Base-by-base conservation (phyloP, 2,888 invertebrate genomes). In the Notodonta ziczac region DNA sequence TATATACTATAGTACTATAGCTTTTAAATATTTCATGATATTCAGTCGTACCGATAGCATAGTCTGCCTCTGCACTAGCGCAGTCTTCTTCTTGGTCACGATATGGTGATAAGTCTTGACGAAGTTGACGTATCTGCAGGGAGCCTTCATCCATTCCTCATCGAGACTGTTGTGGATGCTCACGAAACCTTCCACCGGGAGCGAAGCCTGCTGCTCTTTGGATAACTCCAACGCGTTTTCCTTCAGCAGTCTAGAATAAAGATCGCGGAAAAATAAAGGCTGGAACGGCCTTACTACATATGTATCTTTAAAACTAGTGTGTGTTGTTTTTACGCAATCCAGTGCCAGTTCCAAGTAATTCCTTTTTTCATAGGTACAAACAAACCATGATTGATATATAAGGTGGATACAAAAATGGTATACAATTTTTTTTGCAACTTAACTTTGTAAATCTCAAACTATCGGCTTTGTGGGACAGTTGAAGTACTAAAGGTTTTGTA, bases 11-110 rank as follows among this genome's bases (percentile, higher is more conserved):
- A 24, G 24, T 24, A 35, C 4, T n/a, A n/a, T n/a, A n/a, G n/a
- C n/a, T 35, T 35, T 24, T 2, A 35, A 35, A 35, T 35, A 35
- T 35, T 35, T 35, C 35, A 35, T 35, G 9, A 14, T 35, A 53
- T n/a, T 42, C 4, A 58, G 56, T 77, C 87, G 78, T 74, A 96
- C 96, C 91, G 96, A 94, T 40, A 97, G 86, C 88, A 96, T 96
- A 13, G 92, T 88, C 80, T 95, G 94, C 73, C 95, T 94, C 57
- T 94, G 92, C 56, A 94, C 84, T 39, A 97, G 94, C 4, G 94
- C 88, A 5, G 87, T 80, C 74, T 95, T 95, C 88, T 97, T 97
- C 59, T 93, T 94, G n/a, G 84, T 90, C 72, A 95, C 95, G 51
- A 95, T 91, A 59, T 91, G 83, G 65, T 93, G 91, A 77, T 95